Evolutionary conservation across 2,113 vertebrate species (phyloP).

Genomic region (Phalacrocorax carbo): DNA sequence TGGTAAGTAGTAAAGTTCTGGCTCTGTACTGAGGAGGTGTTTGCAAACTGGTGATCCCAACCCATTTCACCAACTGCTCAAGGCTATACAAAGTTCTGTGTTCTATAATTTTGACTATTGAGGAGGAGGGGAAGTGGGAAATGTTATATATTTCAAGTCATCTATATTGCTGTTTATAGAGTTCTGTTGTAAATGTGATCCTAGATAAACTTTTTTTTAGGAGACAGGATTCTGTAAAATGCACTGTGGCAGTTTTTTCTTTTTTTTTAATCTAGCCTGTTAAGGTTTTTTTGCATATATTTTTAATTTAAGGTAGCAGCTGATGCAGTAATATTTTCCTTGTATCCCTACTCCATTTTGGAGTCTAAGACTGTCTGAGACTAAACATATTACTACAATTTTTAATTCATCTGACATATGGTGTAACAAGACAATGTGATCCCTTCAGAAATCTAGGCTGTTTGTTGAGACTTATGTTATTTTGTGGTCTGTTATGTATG

Average conservation of each 20-base stretch:
- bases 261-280: background rate
- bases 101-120: constrained; percentile 11
- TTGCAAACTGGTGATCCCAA: background rate
- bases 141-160: background rate
- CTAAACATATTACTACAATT: constrained; percentile 45
- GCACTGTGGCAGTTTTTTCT: background rate
- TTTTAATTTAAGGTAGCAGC: constrained; percentile 5
- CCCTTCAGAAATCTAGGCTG: constrained; percentile 54
- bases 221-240: background rate
- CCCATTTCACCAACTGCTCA: background rate
- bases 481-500: constrained; percentile 45
- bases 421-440: constrained; percentile 57
- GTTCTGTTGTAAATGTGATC: background rate
- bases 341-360: background rate
- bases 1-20: background rate
- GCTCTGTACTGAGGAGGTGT: background rate
- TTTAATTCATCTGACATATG: constrained; percentile 62
- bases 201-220: constrained; percentile 1
- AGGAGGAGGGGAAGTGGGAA: background rate
- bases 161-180: background rate
- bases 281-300: background rate
- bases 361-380: background rate
- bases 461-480: constrained; percentile 52
- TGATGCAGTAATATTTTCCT: background rate
- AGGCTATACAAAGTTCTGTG: background rate